Percentiles rank a stretch among this genome's conserved stretches.
These are phyloP conservation scores for Adelognathus sp. DNA, from an alignment of 2,888 invertebrate genomes.

Conservation along the genomic window DNA sequence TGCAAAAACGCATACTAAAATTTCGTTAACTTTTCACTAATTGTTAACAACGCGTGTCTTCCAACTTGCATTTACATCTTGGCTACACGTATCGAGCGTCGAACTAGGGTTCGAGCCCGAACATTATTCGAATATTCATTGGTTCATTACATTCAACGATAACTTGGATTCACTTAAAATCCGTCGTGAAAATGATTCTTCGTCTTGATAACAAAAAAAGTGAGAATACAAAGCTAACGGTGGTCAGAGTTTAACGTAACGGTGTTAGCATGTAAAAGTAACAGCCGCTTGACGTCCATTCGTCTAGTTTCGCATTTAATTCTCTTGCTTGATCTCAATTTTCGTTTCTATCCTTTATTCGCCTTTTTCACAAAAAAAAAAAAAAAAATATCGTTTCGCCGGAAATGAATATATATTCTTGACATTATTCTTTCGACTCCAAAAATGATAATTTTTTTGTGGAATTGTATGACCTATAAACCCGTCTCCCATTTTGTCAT, in stretches of 20 bases:
- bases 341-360: background rate
- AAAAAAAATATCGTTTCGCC: background rate
- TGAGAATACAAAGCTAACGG: slow-evolving; percentile 62
- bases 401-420: background rate
- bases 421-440: background rate
- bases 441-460: slow-evolving; percentile 17
- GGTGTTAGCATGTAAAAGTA: slow-evolving; percentile 66
- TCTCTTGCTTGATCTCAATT: slow-evolving; percentile 32
- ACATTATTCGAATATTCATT: background rate
- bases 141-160: background rate
- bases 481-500: background rate
- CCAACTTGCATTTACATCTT: background rate
- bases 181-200: slow-evolving; percentile 17
- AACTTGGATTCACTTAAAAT: background rate
- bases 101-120: background rate
- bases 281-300: slow-evolving; percentile 25
- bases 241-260: slow-evolving; percentile 74
- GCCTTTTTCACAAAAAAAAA: no score
- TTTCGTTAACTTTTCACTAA: slow-evolving; percentile 1
- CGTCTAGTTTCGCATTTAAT: slow-evolving; percentile 12
- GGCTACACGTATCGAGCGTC: background rate
- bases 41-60: slow-evolving; percentile 7
- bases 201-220: slow-evolving; percentile 40
- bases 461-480: background rate
- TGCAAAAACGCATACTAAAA: background rate